Evolutionary conservation across 2,888 invertebrate species (phyloP).

Genomic region (Zygogramma bicolorata): DNA sequence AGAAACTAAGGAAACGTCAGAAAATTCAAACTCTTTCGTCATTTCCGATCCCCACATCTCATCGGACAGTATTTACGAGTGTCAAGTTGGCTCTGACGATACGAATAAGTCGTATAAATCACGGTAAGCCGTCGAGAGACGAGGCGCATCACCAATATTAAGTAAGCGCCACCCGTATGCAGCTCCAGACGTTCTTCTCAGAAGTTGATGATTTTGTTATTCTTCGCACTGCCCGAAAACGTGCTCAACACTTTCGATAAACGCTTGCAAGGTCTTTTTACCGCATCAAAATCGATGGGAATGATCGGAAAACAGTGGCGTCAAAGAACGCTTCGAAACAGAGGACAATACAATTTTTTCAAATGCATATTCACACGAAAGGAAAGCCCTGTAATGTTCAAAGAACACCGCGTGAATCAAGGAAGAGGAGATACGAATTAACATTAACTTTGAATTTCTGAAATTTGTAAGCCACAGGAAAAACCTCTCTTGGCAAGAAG

Average conservation of each 20-base stretch:
- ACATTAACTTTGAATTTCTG: too few relatives aligned
- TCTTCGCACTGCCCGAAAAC: slow-evolving; percentile 40
- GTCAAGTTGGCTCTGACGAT: slow-evolving; percentile 13
- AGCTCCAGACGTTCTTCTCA: slow-evolving; percentile 46
- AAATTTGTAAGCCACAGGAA: too few relatives aligned
- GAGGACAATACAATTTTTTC: too few relatives aligned
- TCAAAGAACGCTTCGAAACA: too few relatives aligned
- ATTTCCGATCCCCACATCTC: neutral
- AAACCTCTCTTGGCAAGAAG: too few relatives aligned
- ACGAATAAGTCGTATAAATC: slow-evolving; percentile 19
- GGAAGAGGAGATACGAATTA: too few relatives aligned
- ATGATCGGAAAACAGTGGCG: slow-evolving; percentile 24
- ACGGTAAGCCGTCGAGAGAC: slow-evolving; percentile 36
- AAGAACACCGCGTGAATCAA: too few relatives aligned
- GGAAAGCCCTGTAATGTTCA: too few relatives aligned
- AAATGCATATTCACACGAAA: too few relatives aligned
- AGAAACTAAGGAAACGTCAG: too few relatives aligned
- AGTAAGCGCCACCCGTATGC: slow-evolving; percentile 50
- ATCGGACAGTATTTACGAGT: slow-evolving; percentile 9
- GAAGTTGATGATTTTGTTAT: slow-evolving; percentile 48
- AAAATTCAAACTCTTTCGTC: too few relatives aligned
- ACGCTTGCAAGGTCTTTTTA: slow-evolving; percentile 32
- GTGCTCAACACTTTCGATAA: slow-evolving; percentile 42
- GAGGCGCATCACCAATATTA: slow-evolving; percentile 48
- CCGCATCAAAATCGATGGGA: slow-evolving; percentile 31